Evolutionary conservation across 1,140 invertebrate genomes (phyloP), one percentile per base, ranked within the genome.

Genomic region (Ylistrum balloti): DNA sequence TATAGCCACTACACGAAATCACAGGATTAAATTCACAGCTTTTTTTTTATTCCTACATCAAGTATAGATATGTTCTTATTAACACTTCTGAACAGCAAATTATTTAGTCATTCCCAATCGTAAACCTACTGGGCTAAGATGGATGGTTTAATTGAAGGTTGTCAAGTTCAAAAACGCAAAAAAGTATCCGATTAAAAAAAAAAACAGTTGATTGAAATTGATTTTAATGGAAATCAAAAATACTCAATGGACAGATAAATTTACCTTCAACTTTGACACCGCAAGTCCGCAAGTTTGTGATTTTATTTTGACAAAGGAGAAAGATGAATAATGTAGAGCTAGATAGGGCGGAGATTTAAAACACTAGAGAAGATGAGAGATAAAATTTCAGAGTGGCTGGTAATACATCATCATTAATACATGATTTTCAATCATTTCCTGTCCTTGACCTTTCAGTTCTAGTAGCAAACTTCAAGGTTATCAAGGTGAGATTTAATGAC

Each of bases 11-110:
- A n/a, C 2, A 28, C 28, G 56, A 74, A 74, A 74, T 74, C n/a
- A 74, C 22, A 22, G 28, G 56, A 74, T 74, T 74, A 74, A 74
- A 28, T 74, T 74, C 56, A 74, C 56, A 74, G 56, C 56, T n/a
- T 28, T 74, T 45, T 38, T 74, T 74, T 74, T 22, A 74, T n/a
- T 74, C 0, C n/a, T 28, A 74, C 22, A 74, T 74, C 56, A 74
- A 28, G 56, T 74, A 17, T 74, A 74, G 56, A 28, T 74, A 74
- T 28, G n/a, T 74, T 28, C 20, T n/a, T 74, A 74, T 74, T 28
- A 74, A 74, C 56, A 74, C 56, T 74, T 74, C 56, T 5, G 9
- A 74, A 74, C 56, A 74, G 22, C 56, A 28, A 28, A 74, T 74
- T 74, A 74, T n/a, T 17, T 28, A 2, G 22, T 74, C n/a, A 28